phyloP scores from a whole-genome alignment of 2,888 invertebrate species.

The Cosmia pyralina region DNA sequence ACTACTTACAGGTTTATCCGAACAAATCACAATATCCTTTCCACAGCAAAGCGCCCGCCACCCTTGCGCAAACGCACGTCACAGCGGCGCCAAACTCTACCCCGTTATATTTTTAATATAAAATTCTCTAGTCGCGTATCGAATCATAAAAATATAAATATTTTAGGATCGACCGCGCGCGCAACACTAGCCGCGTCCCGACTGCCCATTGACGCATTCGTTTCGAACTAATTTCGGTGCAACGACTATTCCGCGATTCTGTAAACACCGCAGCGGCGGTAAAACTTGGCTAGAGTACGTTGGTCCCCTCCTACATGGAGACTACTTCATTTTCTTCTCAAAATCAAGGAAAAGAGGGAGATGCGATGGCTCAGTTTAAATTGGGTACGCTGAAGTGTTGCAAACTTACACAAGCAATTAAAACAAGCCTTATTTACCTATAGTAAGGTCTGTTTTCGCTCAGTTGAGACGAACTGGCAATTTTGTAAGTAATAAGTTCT shows the following conservation, averaged over 20 bases:
- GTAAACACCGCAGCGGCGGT: constrained; percentile 85
- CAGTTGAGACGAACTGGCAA: constrained; percentile 52
- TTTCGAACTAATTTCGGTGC: constrained; percentile 89
- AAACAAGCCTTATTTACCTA: constrained; percentile 39
- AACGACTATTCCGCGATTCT: constrained; percentile 89
- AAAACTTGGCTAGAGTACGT: constrained; percentile 76
- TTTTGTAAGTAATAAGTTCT: constrained; percentile 86
- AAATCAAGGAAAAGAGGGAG: constrained; percentile 67
- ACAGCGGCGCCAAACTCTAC: constrained; percentile 75
- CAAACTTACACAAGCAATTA: constrained; percentile 68
- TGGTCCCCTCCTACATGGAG: constrained; percentile 72
- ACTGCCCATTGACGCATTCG: constrained; percentile 89
- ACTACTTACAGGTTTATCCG: constrained; percentile 67
- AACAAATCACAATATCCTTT: constrained; percentile 64
- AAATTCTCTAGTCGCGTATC: constrained; percentile 82
- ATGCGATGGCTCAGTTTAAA: constrained; percentile 70
- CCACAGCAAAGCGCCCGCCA: constrained; percentile 62
- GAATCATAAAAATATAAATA: constrained; percentile 88
- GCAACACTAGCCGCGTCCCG: constrained; percentile 77
- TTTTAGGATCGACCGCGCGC: constrained; percentile 82
- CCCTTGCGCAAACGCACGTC: constrained; percentile 79
- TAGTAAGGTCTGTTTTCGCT: constrained; percentile 66
- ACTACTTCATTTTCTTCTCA: constrained; percentile 66
- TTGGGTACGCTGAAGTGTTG: constrained; percentile 73
- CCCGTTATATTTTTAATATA: constrained; percentile 86